Percentiles rank a stretch among this genome's conserved stretches.
phyloP scores from a whole-genome alignment of 2,113 vertebrate species.

The Syngnathus floridae region DNA sequence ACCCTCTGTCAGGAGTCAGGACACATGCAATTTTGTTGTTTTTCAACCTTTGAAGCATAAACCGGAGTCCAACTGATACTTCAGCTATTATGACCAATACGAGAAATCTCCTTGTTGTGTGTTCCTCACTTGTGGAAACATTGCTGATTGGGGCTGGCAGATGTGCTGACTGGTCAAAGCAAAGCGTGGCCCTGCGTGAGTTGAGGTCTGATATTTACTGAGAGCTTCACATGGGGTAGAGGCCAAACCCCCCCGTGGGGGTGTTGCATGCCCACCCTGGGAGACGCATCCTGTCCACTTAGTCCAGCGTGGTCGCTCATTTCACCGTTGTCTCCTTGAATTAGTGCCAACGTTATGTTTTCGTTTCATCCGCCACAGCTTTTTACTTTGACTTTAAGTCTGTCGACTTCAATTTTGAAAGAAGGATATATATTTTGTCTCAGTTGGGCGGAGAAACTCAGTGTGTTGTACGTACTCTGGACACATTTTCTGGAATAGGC shows the following conservation, averaged over 20 bases:
- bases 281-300: constrained; percentile 15
- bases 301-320: constrained; percentile 19
- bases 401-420: background rate
- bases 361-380: background rate
- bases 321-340: constrained; percentile 12
- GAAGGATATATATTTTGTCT: background rate
- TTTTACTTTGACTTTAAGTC: background rate
- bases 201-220: constrained; percentile 29
- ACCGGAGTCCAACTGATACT: constrained; percentile 1
- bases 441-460: background rate
- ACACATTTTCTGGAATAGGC: background rate
- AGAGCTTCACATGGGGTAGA: constrained; percentile 37
- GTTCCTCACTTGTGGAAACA: constrained; percentile 20
- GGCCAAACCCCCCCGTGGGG: background rate
- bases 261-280: constrained; percentile 18
- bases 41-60: background rate
- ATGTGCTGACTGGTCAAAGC: constrained; percentile 48
- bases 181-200: constrained; percentile 30
- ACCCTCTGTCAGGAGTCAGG: no score
- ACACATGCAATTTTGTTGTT: background rate
- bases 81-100: constrained; percentile 3
- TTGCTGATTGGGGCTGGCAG: constrained; percentile 39
- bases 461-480: no score
- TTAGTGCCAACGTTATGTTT: constrained; percentile 4
- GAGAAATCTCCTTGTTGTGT: constrained; percentile 21